Percentiles rank a stretch among this genome's conserved stretches.
Evolutionary conservation across 2,888 invertebrate genomes (phyloP).

Genomic region (Acrobasis repandana): DNA sequence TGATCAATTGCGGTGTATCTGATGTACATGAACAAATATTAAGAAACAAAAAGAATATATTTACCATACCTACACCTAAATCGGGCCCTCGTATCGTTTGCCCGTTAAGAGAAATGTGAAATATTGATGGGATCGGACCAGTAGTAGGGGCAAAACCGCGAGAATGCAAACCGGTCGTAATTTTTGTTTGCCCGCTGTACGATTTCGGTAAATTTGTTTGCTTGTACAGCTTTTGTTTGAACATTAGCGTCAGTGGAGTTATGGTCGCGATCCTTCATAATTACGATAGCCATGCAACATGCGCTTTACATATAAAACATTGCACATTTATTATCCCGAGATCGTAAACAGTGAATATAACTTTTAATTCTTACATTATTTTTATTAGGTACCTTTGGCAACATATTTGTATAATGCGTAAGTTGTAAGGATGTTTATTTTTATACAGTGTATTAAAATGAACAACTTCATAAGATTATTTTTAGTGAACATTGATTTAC

Average conservation of each 20-base stretch:
- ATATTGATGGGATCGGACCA: not conserved
- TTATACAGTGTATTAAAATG: not conserved
- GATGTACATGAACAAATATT: too few relatives aligned
- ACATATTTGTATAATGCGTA: constrained; percentile 13
- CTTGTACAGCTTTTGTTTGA: constrained; percentile 69
- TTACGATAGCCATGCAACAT: constrained; percentile 41
- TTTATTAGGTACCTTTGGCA: constrained; percentile 17
- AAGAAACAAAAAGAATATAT: too few relatives aligned
- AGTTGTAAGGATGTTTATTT: constrained; percentile 18
- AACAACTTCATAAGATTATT: constrained; percentile 1
- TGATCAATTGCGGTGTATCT: too few relatives aligned
- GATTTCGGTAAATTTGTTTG: constrained; percentile 80
- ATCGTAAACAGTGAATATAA: constrained; percentile 19
- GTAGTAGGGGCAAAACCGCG: constrained; percentile 46
- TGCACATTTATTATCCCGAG: constrained; percentile 17
- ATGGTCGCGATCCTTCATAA: constrained; percentile 67
- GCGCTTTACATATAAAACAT: constrained; percentile 21
- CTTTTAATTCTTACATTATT: constrained; percentile 21
- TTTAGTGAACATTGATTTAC: not conserved
- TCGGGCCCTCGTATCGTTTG: too few relatives aligned
- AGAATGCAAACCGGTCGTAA: constrained; percentile 65
- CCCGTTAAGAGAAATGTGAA: too few relatives aligned
- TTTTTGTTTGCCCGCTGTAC: constrained; percentile 68
- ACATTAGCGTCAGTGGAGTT: constrained; percentile 65
- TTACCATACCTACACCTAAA: too few relatives aligned